A percentile compares a stretch with the other conserved stretches of the same genome.
These are phyloP conservation scores for Acropora yongei DNA, from an alignment of 64 coral and sea anemone species.

Conservation along the genomic window DNA sequence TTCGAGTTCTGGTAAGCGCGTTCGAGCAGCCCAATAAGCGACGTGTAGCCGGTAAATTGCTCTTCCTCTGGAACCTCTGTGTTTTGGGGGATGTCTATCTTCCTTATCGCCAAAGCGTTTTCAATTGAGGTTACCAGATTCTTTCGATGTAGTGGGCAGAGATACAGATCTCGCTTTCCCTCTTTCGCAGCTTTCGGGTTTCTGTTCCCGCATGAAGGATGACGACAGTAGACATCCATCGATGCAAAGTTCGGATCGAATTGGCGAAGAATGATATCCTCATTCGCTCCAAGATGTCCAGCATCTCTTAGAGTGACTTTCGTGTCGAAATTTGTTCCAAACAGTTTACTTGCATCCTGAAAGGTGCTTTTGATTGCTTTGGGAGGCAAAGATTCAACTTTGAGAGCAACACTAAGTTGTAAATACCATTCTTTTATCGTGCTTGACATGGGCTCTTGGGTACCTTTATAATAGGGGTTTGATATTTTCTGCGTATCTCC, in stretches of 20 bases:
- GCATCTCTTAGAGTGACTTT: conserved; percentile 41
- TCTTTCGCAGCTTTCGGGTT: background rate
- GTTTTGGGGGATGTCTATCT: background rate
- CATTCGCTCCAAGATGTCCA: background rate
- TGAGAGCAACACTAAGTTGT: background rate
- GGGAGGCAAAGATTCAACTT: background rate
- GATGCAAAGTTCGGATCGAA: conserved; percentile 63
- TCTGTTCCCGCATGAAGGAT: conserved; percentile 15
- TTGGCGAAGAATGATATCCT: conserved; percentile 22
- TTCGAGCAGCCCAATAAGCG: conserved; percentile 40
- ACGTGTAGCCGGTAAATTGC: conserved; percentile 37
- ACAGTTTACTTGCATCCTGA: conserved; percentile 1
- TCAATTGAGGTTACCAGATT: background rate
- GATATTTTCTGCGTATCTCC: too few species aligned
- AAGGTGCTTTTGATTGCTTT: background rate
- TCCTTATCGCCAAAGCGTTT: background rate
- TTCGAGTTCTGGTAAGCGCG: conserved; percentile 10
- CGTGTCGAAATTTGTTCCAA: background rate
- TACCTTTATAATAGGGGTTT: too few species aligned
- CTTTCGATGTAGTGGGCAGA: conserved; percentile 48
- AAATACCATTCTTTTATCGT: too few species aligned
- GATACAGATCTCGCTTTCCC: conserved; percentile 54
- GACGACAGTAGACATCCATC: conserved; percentile 25
- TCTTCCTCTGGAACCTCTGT: background rate
- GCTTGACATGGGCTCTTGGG: too few species aligned